These are phyloP conservation scores for Pyrrhura leucotis DNA, from an alignment of 2,797 vertebrate species.

Conservation along the genomic window DNA sequence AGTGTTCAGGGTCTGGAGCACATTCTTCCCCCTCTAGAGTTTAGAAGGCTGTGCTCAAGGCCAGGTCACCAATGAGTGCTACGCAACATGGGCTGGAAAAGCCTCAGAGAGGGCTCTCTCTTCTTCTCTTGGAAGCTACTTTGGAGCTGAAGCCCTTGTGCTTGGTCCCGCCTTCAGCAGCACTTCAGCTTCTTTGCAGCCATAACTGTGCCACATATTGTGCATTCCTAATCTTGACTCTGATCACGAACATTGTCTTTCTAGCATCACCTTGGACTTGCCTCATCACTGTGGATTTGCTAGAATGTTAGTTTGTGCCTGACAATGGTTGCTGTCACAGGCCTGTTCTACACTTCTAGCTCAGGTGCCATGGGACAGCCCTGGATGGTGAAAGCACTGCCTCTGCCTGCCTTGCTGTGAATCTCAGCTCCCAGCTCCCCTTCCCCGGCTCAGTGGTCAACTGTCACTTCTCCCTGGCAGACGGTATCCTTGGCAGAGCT, in stretches of 20 bases:
- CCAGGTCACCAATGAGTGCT: rapidly evolving
- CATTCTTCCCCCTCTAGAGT: background rate
- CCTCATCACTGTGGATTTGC: rapidly evolving
- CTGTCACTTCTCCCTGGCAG: background rate
- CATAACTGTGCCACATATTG: background rate
- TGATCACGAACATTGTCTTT: background rate
- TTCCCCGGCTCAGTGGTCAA: rapidly evolving
- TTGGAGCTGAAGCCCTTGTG: background rate
- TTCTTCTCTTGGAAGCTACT: background rate
- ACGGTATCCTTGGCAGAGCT: background rate
- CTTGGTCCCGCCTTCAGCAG: background rate
- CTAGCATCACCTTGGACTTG: background rate
- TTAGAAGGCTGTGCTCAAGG: background rate
- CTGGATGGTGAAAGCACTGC: background rate
- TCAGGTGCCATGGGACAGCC: background rate
- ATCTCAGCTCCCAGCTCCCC: background rate
- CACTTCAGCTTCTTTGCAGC: background rate
- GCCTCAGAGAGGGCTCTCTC: background rate
- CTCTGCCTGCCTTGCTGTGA: background rate
- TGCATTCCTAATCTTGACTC: background rate
- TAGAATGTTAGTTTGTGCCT: background rate
- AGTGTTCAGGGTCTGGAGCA: background rate
- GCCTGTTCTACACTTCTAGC: background rate
- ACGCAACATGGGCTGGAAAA: background rate
- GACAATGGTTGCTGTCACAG: background rate